Evolutionary conservation across 2,797 vertebrate species (phyloP), one percentile per base, ranked within the genome.

Genomic region (Parauchenoglanis punctatus): DNA sequence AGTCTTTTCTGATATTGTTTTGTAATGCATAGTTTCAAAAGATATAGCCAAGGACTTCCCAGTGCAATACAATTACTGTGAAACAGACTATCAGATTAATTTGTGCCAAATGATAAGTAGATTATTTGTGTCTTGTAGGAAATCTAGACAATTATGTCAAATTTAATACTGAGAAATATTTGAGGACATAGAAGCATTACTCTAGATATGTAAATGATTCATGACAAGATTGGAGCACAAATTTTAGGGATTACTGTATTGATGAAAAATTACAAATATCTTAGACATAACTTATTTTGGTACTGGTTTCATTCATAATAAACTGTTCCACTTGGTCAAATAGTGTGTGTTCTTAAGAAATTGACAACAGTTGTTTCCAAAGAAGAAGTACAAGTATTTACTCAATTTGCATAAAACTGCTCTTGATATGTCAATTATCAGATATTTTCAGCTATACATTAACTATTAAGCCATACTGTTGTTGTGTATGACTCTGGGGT

Each of bases 61-160:
- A 63, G 52, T 72, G 82, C 73, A 72, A 63, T 82, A 81, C n/a
- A 17, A n/a, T 80, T 84, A 81, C 23, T 76, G 85, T 86, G 20
- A 84, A 83, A 1, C 23, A n/a, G 25, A 25, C 44, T 49, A 49
- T 83, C 23, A 68, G 44, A 56, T 58, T 78, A 49, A 68, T 68
- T 84, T 88, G 81, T 59, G 56, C 40, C 54, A 87, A 84, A 68
- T 68, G n/a, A 12, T 65, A 40, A 35, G n/a, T 73, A 25, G 35
- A 54, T 75, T 63, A 3, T 49, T 52, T 75, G 7, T 73, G 72
- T 25, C 44, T 46, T 49, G 20, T 70, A 20, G 0, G 7, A 46
- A 15, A 49, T 73, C 10, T 12, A 25, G 44, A 46, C 20, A 8
- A 2, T 72, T 44, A 40, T 70, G 20, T 46, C 72, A 2, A 25